Conservation (phyloP, 2,797 vertebrate species). For the Anguilla megastoma region DNA sequence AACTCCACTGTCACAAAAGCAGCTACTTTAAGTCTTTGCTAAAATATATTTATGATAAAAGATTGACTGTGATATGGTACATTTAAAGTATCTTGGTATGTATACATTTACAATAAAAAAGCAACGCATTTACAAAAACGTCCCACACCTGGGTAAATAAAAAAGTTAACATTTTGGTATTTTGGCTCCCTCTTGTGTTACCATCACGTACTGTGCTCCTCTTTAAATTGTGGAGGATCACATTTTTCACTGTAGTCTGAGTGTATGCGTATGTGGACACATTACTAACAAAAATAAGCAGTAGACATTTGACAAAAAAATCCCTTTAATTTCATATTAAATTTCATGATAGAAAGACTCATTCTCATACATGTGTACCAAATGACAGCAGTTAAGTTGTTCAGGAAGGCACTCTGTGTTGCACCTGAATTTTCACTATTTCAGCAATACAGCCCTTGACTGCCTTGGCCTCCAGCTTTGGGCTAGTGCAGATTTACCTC, state of each 20-base stretch:
- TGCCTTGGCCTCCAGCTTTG: neutral
- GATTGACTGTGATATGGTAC: neutral
- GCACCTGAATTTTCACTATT: constrained; percentile 22
- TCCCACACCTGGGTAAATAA: neutral
- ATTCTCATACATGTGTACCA: constrained; percentile 20
- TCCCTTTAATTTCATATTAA: constrained; percentile 44
- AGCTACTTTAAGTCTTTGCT: neutral
- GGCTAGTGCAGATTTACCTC: neutral
- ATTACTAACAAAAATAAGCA: neutral
- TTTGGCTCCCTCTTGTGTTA: constrained; percentile 56
- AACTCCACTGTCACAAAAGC: neutral
- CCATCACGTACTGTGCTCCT: neutral
- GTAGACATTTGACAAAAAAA: constrained; percentile 33
- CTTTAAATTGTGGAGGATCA: constrained; percentile 4
- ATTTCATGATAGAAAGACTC: constrained; percentile 14
- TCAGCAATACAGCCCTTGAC: neutral
- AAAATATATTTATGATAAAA: neutral
- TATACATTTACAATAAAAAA: neutral
- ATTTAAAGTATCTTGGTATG: neutral
- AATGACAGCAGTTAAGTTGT: constrained; percentile 7
- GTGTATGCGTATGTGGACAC: neutral
- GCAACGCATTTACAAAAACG: neutral
- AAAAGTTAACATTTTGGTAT: constrained; percentile 28
- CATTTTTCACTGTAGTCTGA: constrained; percentile 15
- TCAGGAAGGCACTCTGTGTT: constrained; percentile 42